Evolutionary conservation across 2,888 invertebrate genomes (phyloP), one percentile per base, ranked within the genome.

Genomic region (Meganola albula): DNA sequence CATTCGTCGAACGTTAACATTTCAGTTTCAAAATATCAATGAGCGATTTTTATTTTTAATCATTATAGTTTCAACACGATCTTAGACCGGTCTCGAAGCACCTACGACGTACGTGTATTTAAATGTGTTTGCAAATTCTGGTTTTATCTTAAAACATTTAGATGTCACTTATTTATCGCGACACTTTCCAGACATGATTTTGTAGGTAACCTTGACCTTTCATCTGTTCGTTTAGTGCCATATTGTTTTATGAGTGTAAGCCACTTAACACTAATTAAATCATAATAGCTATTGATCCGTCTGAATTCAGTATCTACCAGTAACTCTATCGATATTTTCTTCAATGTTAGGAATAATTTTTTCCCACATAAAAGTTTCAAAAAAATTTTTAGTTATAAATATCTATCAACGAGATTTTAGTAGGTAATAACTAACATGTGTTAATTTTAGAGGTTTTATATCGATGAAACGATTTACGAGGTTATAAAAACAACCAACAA

Each of bases 21-120:
- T 56, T 50, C 48, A 58, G 49, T 31, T 54, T 48, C 43, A 42
- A 44, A 49, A 58, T 53, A 51, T 50, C 45, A 58, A 53, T 48
- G 53, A 51, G 44, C 18, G 30, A 44, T 45, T 48, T 42, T 54
- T 57, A 57, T 56, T 57, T 58, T 46, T 47, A 57, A 35, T 47
- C 39, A 53, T 53, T 48, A 43, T 47, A 38, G 37, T 48, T 55
- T 37, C 31, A 33, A 41, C 44, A 31, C 43, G 46, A 21, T 40
- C 39, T 44, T 45, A 40, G 53, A 53, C 56, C 37, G 35, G 50
- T 56, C 12, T 42, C 25, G 27, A 12, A 26, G 40, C 10, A 31
- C 24, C 30, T 12, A 41, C 25, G 27, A 12, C 27, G 40, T 12
- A 31, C 24, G 31, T 24, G 27, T 26, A 35, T 53, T 51, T 42